A percentile compares a stretch with the other conserved stretches of the same genome.
Evolutionary conservation across 2,888 invertebrate genomes (phyloP).

Genomic region (Gortyna flavago): DNA sequence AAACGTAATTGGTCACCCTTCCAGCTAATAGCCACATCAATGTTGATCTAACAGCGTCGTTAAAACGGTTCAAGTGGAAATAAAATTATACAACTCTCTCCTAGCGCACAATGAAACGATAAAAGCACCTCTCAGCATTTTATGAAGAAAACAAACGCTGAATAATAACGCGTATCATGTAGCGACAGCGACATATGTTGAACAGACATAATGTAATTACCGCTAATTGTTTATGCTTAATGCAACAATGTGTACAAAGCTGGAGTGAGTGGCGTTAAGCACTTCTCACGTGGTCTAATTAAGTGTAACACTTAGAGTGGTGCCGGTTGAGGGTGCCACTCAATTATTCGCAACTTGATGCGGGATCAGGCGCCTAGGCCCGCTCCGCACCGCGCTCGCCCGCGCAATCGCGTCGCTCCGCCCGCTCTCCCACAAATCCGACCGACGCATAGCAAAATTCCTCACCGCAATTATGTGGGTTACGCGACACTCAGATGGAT

Average conservation of each 20-base stretch:
- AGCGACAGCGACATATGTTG: conserved; percentile 56
- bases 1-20: conserved; percentile 58
- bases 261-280: conserved; percentile 76
- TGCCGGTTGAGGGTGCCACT: conserved; percentile 80
- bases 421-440: conserved; percentile 75
- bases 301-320: conserved; percentile 83
- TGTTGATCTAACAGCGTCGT: conserved; percentile 61
- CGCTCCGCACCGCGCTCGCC: conserved; percentile 39
- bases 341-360: conserved; percentile 88
- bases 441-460: conserved; percentile 82
- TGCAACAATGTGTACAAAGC: conserved; percentile 79
- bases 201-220: conserved; percentile 66
- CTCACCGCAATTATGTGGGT: conserved; percentile 84
- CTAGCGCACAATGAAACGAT: conserved; percentile 48
- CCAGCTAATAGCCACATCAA: conserved; percentile 56
- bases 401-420: conserved; percentile 36
- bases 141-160: conserved; percentile 53
- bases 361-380: conserved; percentile 79
- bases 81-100: conserved; percentile 51
- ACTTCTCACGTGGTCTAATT: conserved; percentile 87
- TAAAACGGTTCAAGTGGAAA: conserved; percentile 52
- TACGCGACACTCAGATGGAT: conserved; percentile 86
- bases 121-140: conserved; percentile 42
- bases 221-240: conserved; percentile 77
- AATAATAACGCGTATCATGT: conserved; percentile 59